Conservation (phyloP, 2,888 invertebrate species). For the Tigriopus californicus region DNA sequence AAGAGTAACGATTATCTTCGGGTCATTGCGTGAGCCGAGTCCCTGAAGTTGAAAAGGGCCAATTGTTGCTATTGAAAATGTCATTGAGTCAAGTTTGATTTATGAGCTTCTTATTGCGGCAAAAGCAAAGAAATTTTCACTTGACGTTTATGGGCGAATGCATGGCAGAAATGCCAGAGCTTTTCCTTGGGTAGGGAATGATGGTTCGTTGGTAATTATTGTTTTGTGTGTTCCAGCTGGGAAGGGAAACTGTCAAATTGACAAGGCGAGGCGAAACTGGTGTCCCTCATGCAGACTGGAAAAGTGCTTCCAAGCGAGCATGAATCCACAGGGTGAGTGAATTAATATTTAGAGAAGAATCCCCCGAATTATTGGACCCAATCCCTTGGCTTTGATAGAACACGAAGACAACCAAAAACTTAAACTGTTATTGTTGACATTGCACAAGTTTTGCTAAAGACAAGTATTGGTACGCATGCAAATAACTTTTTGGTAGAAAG, state of each 20-base stretch:
- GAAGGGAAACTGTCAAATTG: conserved; percentile 50
- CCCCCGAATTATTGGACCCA: background rate
- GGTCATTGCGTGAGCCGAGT: too few species aligned
- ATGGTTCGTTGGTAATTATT: background rate
- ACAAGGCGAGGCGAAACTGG: conserved; percentile 67
- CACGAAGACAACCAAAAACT: too few species aligned
- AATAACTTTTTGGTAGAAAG: too few species aligned
- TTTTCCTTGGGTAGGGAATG: background rate
- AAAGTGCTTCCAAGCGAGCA: conserved; percentile 52
- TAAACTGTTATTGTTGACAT: too few species aligned
- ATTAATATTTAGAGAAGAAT: background rate
- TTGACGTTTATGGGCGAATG: background rate
- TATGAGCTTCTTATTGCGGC: background rate
- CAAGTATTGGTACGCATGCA: too few species aligned
- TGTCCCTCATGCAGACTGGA: conserved; percentile 63
- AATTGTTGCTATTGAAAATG: too few species aligned
- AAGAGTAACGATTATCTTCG: too few species aligned
- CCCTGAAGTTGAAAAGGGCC: too few species aligned
- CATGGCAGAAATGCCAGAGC: background rate
- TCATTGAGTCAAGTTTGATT: too few species aligned
- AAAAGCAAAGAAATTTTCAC: background rate
- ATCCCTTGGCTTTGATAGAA: conserved; percentile 9
- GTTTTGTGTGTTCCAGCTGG: conserved; percentile 36
- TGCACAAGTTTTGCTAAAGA: too few species aligned
- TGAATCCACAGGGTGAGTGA: conserved; percentile 49